Percentiles rank a stretch among this genome's conserved stretches.
Evolutionary conservation across 1,140 invertebrate species (phyloP).

Genomic region (Piezodorus guildinii): DNA sequence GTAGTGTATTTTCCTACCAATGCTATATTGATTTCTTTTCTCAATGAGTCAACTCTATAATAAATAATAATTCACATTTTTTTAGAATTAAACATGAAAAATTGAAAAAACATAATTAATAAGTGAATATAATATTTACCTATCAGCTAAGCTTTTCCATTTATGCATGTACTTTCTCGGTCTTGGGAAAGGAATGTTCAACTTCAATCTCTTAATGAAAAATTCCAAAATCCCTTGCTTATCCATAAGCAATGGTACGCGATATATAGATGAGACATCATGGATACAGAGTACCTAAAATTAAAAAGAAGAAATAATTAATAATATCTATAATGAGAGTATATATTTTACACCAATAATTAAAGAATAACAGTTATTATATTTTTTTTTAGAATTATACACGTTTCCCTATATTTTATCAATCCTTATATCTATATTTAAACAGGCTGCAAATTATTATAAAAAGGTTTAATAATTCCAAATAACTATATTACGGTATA

Average conservation of each 20-base stretch:
- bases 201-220: conserved; percentile 67
- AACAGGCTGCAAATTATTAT: too few species aligned
- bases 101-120: background rate
- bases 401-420: too few species aligned
- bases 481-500: too few species aligned
- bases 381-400: too few species aligned
- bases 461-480: too few species aligned
- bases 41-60: conserved; percentile 57
- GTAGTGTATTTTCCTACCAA: conserved; percentile 99
- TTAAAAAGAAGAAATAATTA: conserved; percentile 18
- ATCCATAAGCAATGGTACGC: conserved; percentile 88
- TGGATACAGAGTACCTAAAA: conserved; percentile 85
- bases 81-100: too few species aligned
- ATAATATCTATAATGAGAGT: too few species aligned
- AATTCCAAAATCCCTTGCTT: conserved; percentile 80
- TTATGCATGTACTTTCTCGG: conserved; percentile 69
- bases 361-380: conserved; percentile 8
- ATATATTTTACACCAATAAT: too few species aligned
- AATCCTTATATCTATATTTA: too few species aligned
- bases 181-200: conserved; percentile 53
- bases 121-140: conserved; percentile 31
- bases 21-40: conserved; percentile 77
- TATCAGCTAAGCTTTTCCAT: conserved; percentile 81
- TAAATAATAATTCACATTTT: background rate
- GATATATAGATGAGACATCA: conserved; percentile 88